Percentiles rank a stretch among this genome's conserved stretches.
These are phyloP conservation scores for Phalacrocorax aristotelis DNA, from an alignment of 2,113 vertebrate species.

Conservation along the genomic window DNA sequence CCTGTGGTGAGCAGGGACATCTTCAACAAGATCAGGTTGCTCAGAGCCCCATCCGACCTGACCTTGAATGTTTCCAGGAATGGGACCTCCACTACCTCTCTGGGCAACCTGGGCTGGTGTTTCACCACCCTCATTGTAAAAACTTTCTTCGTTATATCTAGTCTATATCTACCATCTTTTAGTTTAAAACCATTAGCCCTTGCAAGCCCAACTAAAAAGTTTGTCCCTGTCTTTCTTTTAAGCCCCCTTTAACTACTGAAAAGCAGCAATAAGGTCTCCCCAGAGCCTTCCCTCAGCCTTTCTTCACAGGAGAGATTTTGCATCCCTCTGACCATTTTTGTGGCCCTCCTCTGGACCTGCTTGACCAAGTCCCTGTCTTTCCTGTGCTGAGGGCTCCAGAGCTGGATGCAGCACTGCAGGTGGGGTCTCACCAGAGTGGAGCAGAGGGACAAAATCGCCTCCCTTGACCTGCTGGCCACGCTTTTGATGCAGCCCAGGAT, in stretches of 20 bases:
- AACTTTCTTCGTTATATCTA: neutral
- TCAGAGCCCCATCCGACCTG: neutral
- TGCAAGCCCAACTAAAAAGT: neutral
- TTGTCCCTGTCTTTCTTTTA: neutral
- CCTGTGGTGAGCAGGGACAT: neutral
- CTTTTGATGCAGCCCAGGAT: neutral
- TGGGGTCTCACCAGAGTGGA: neutral
- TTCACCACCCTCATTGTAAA: neutral
- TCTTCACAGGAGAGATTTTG: neutral
- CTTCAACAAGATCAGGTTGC: neutral
- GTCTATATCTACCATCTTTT: neutral
- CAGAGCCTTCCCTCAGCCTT: neutral
- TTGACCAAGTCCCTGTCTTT: neutral
- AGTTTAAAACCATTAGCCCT: neutral
- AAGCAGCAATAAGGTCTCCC: neutral
- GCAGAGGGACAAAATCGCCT: neutral
- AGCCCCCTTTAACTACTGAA: neutral
- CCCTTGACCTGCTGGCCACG: neutral
- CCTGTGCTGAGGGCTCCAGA: neutral
- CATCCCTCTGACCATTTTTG: neutral
- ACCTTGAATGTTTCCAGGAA: neutral
- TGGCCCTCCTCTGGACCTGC: neutral
- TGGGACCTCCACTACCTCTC: neutral
- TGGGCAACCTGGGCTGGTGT: neutral
- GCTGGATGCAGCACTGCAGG: neutral